Evolutionary conservation across 2,797 vertebrate genomes (phyloP).

Genomic region (Leptoclinus maculatus): DNA sequence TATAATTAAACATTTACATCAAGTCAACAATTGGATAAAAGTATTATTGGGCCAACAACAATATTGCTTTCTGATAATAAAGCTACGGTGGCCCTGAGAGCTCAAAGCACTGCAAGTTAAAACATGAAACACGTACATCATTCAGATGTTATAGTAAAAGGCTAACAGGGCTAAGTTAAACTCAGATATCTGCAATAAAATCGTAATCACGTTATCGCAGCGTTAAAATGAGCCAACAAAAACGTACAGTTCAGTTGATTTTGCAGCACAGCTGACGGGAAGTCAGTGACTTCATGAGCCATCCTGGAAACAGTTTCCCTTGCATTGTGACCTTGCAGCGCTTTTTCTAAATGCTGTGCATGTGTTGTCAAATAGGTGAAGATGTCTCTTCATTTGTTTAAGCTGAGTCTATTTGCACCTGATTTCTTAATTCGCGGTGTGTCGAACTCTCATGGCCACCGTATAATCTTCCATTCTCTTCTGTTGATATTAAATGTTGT

Average conservation of each 20-base stretch:
- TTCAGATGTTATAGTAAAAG: neutral
- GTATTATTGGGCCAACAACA: neutral
- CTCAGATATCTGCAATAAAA: neutral
- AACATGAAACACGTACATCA: neutral
- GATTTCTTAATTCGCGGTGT: neutral
- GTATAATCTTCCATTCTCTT: neutral
- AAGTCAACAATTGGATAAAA: constrained; percentile 6
- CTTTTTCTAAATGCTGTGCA: neutral
- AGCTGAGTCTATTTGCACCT: neutral
- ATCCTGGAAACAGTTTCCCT: neutral
- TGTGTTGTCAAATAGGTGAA: neutral
- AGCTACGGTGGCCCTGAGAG: neutral
- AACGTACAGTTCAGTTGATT: too few relatives aligned
- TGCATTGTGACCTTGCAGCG: neutral
- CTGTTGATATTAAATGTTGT: neutral
- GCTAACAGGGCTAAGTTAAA: neutral
- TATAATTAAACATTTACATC: neutral
- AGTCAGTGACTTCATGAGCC: neutral
- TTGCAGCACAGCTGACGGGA: too few relatives aligned
- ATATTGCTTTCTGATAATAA: neutral
- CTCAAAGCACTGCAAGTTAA: neutral
- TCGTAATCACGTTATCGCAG: neutral
- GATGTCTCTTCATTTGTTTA: neutral
- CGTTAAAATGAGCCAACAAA: neutral
- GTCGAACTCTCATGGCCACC: neutral